These are phyloP conservation scores for Exocentrus adspersus DNA, from an alignment of 2,888 invertebrate genomes.

Conservation along the genomic window DNA sequence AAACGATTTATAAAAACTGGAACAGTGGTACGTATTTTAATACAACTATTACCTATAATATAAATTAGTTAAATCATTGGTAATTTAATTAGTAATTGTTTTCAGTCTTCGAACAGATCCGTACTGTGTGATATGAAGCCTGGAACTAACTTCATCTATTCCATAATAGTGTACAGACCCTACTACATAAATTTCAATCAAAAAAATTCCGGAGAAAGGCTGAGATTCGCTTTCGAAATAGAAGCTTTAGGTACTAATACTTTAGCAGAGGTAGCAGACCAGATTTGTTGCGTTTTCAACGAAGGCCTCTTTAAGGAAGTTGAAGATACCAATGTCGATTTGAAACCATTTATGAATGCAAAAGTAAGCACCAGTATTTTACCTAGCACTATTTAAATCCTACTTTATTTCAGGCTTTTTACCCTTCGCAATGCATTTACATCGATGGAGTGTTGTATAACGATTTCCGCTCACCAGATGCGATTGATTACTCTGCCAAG, in stretches of 20 bases:
- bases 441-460: slow-evolving; percentile 84
- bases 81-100: neutral
- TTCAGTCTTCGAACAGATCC: slow-evolving; percentile 7
- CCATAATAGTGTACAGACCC: slow-evolving; percentile 48
- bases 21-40: slow-evolving; percentile 31
- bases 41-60: neutral
- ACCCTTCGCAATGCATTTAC: slow-evolving; percentile 79
- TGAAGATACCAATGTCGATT: slow-evolving; percentile 59
- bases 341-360: slow-evolving; percentile 41
- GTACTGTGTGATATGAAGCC: slow-evolving; percentile 40
- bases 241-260: slow-evolving; percentile 74
- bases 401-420: slow-evolving; percentile 66
- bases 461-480: slow-evolving; percentile 70
- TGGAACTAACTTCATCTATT: slow-evolving; percentile 47
- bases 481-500: slow-evolving; percentile 73
- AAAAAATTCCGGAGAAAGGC: slow-evolving; percentile 48
- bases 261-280: slow-evolving; percentile 78
- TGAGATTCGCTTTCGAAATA: slow-evolving; percentile 68
- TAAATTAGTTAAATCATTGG: neutral
- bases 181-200: slow-evolving; percentile 38
- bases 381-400: neutral
- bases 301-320: slow-evolving; percentile 70
- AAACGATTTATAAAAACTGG: slow-evolving; percentile 34
- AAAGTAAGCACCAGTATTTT: slow-evolving; percentile 35
- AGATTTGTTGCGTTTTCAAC: slow-evolving; percentile 80